phyloP scores from a whole-genome alignment of 2,797 vertebrate genomes.

The Hipposideros larvatus region DNA sequence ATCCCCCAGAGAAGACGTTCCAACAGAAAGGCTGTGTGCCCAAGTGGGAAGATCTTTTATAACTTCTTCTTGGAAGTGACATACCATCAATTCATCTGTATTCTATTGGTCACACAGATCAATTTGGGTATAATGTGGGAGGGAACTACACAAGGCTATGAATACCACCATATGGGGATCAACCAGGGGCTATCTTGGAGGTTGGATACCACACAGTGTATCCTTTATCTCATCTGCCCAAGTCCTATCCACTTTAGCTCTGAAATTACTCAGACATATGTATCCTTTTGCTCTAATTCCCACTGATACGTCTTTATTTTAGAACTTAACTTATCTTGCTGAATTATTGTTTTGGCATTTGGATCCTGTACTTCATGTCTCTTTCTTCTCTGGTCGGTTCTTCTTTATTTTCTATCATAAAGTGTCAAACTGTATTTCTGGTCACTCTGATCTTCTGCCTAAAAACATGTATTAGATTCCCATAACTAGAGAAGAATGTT shows the following conservation, averaged over 20 bases:
- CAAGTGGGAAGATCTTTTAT: not conserved
- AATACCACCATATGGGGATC: too few relatives aligned
- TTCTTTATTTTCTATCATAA: not conserved
- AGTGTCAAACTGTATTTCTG: not conserved
- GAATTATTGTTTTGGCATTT: not conserved
- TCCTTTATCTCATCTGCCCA: not conserved
- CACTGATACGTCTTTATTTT: not conserved
- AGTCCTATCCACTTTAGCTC: not conserved
- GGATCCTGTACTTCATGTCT: not conserved
- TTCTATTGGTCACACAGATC: not conserved
- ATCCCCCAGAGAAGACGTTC: not conserved
- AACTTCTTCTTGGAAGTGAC: not conserved
- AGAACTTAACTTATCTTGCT: not conserved
- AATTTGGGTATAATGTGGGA: not conserved
- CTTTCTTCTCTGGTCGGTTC: not conserved
- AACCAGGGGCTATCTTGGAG: not conserved
- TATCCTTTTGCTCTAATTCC: not conserved
- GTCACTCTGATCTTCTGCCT: not conserved
- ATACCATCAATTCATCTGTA: not conserved
- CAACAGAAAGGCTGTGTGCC: not conserved
- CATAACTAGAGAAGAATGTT: not conserved
- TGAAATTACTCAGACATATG: not conserved
- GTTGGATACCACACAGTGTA: not conserved
- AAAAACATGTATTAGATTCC: not conserved
- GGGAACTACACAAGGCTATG: not conserved